phyloP scores from a whole-genome alignment of 2,797 vertebrate species.

The Gallinago stenura region DNA sequence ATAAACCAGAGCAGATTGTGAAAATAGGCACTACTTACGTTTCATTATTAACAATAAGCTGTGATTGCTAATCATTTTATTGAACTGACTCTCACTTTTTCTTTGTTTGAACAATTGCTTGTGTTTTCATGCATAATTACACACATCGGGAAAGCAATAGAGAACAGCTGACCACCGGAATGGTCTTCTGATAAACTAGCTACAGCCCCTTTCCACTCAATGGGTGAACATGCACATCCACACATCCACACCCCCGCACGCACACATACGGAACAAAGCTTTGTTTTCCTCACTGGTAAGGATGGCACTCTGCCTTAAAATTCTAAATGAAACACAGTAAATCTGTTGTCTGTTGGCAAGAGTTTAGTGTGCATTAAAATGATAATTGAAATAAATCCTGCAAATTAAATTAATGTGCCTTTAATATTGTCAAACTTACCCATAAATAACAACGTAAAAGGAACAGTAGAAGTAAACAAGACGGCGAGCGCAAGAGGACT shows the following conservation, averaged over 20 bases:
- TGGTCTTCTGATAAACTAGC: constrained; percentile 58
- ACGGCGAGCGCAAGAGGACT: constrained; percentile 57
- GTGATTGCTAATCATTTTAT: constrained; percentile 63
- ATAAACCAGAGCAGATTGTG: constrained; percentile 79
- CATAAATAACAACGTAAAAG: constrained; percentile 57
- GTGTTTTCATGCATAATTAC: constrained; percentile 82
- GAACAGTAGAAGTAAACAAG: constrained; percentile 36
- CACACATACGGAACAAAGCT: constrained; percentile 71
- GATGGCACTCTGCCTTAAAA: constrained; percentile 71
- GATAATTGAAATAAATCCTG: constrained; percentile 41
- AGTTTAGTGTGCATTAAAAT: constrained; percentile 67
- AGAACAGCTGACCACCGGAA: constrained; percentile 65
- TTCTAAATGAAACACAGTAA: constrained; percentile 77
- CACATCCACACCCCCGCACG: constrained; percentile 66
- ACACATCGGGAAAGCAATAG: constrained; percentile 64
- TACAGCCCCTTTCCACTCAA: constrained; percentile 52
- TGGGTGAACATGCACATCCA: constrained; percentile 75
- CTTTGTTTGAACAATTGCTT: constrained; percentile 63
- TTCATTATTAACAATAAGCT: constrained; percentile 72
- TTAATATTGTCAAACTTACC: constrained; percentile 68
- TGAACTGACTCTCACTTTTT: constrained; percentile 63
- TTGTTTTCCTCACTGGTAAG: constrained; percentile 54
- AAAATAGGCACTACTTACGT: constrained; percentile 70
- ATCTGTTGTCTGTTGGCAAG: constrained; percentile 71
- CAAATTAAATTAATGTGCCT: constrained; percentile 72